A percentile compares a stretch with the other conserved stretches of the same genome.
phyloP scores from a whole-genome alignment of 2,888 invertebrate genomes.

The Amaurobius ferox region DNA sequence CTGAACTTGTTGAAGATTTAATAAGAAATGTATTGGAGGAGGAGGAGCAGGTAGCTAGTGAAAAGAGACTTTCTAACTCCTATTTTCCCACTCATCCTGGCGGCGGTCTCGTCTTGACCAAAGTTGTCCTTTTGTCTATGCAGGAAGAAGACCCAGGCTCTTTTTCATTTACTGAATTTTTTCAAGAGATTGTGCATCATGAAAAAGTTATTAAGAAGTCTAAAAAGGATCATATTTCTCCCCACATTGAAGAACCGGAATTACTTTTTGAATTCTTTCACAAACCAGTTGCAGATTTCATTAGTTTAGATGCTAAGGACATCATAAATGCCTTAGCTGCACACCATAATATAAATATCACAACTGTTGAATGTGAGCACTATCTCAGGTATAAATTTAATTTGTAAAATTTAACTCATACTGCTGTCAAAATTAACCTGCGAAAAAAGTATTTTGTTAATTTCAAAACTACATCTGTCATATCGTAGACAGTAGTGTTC shows the following conservation, averaged over 20 bases:
- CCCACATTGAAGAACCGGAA: background rate
- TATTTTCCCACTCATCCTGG: constrained; percentile 36
- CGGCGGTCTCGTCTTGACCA: constrained; percentile 37
- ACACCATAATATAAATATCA: constrained; percentile 8
- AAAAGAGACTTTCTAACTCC: too few relatives aligned
- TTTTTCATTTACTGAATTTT: constrained; percentile 47
- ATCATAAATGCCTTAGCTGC: constrained; percentile 2
- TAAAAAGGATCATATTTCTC: background rate
- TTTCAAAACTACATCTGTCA: too few relatives aligned
- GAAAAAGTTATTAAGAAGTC: constrained; percentile 3
- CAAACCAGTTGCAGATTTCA: too few relatives aligned
- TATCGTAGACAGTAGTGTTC: too few relatives aligned
- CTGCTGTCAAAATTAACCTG: too few relatives aligned
- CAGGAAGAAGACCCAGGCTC: constrained; percentile 11
- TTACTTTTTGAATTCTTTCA: background rate
- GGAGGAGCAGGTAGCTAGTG: background rate
- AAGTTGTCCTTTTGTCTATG: constrained; percentile 32
- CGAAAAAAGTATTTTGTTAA: too few relatives aligned
- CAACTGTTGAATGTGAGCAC: constrained; percentile 3
- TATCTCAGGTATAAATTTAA: constrained; percentile 28
- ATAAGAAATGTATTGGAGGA: background rate
- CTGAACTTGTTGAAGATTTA: background rate
- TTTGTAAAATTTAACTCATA: too few relatives aligned
- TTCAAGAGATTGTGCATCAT: constrained; percentile 16
- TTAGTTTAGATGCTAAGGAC: constrained; percentile 7